Evolutionary conservation across 2,797 vertebrate genomes (phyloP).

Genomic region (Trichosurus vulpecula): DNA sequence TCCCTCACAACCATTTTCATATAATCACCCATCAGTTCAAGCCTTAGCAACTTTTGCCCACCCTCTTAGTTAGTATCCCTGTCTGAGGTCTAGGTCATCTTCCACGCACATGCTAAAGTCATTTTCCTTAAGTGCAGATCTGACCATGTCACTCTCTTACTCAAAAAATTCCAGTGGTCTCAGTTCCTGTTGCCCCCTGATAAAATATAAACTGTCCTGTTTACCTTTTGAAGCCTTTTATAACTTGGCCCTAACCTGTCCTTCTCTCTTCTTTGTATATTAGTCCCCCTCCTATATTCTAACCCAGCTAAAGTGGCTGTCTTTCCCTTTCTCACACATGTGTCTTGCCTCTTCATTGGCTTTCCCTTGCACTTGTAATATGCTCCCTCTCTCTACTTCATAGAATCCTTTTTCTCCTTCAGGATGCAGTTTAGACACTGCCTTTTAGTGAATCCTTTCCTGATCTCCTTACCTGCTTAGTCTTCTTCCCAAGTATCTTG

Average conservation of each 20-base stretch:
- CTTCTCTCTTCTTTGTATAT: background rate
- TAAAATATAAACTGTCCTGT: background rate
- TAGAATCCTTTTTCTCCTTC: no score
- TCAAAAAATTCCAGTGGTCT: background rate
- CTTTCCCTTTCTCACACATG: background rate
- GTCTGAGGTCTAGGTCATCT: background rate
- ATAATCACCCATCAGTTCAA: background rate
- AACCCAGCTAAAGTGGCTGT: no score
- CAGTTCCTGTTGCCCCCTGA: background rate
- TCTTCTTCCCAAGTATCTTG: background rate
- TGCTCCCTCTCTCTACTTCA: background rate
- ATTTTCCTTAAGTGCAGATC: background rate
- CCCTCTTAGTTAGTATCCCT: background rate
- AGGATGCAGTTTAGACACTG: background rate
- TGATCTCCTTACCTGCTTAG: background rate
- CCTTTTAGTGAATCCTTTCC: background rate
- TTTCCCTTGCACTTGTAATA: background rate
- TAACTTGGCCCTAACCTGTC: background rate
- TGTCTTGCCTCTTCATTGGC: background rate
- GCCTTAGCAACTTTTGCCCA: background rate
- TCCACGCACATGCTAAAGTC: background rate
- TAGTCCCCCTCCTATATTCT: background rate
- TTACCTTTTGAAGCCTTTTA: background rate
- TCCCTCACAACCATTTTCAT: background rate
- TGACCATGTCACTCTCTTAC: background rate